A percentile compares a stretch with the other conserved stretches of the same genome.
Conservation (phyloP, 1,140 invertebrate genomes). For the Drosophila asahinai region DNA sequence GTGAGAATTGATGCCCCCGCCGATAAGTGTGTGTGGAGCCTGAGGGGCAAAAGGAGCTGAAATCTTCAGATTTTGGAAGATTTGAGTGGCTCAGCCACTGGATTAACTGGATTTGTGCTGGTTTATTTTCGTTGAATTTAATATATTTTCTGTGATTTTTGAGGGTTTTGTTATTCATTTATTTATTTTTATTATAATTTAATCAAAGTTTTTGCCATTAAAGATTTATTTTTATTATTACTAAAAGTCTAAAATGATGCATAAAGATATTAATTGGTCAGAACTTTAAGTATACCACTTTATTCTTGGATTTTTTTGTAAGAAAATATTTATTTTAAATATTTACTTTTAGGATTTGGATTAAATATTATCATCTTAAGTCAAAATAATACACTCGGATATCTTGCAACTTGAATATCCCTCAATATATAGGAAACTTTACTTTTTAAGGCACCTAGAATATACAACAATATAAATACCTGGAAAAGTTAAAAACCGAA, state of each 20-base stretch:
- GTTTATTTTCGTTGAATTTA: not conserved
- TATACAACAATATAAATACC: not conserved
- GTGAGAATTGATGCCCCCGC: slow-evolving; percentile 65
- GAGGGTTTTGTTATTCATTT: not conserved
- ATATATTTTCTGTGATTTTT: not conserved
- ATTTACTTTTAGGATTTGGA: no score
- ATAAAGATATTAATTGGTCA: no score
- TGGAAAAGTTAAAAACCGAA: not conserved
- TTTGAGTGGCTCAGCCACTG: slow-evolving; percentile 9
- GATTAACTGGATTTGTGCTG: not conserved
- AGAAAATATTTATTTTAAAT: no score
- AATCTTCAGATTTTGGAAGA: slow-evolving; percentile 11
- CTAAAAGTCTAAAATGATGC: no score
- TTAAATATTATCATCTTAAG: no score
- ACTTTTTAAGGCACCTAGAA: not conserved
- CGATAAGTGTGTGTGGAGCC: slow-evolving; percentile 49
- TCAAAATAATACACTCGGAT: no score
- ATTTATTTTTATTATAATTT: no score
- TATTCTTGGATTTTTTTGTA: no score
- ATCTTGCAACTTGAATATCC: no score
- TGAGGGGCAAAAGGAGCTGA: not conserved
- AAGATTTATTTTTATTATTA: no score
- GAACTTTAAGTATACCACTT: no score
- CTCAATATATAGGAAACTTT: not conserved
- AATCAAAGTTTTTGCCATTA: no score